These are phyloP conservation scores for Sanderia malayensis DNA, from an alignment of 30 jellyfish, hydroid and myxozoan species.

Conservation along the genomic window DNA sequence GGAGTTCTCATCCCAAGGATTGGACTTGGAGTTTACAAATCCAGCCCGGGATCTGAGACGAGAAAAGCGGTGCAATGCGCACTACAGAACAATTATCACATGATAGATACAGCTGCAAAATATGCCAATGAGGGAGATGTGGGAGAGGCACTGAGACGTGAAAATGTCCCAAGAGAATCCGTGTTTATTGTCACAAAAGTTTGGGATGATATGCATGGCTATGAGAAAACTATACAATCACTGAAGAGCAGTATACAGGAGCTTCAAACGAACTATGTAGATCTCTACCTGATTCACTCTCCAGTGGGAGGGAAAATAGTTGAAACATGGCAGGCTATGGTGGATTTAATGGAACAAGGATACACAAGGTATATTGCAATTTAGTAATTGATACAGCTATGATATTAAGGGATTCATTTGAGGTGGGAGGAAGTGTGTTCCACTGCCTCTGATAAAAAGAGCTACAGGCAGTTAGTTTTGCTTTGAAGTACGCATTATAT, in stretches of 20 bases:
- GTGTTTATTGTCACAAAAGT: constrained; percentile 65
- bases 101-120: constrained; percentile 69
- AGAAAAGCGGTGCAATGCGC: constrained; percentile 65
- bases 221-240: constrained; percentile 27
- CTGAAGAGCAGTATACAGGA: constrained; percentile 35
- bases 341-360: constrained; percentile 49
- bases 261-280: constrained; percentile 41
- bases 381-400: too few species aligned
- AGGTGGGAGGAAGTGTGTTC: too few species aligned
- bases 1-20: constrained; percentile 51
- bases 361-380: constrained; percentile 40
- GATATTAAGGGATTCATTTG: too few species aligned
- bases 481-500: too few species aligned
- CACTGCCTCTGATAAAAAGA: too few species aligned
- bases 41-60: constrained; percentile 60
- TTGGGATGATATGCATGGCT: constrained; percentile 69
- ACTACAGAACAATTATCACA: constrained; percentile 26
- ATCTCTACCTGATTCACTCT: constrained; percentile 55
- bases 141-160: constrained; percentile 50
- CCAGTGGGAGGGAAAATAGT: constrained; percentile 67
- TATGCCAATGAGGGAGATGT: constrained; percentile 67
- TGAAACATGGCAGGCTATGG: constrained; percentile 71
- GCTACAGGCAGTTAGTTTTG: too few species aligned
- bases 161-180: constrained; percentile 8
- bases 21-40: constrained; percentile 62